Conservation (phyloP, 92 coral and sea anemone species). For the Palythoa grandis region DNA sequence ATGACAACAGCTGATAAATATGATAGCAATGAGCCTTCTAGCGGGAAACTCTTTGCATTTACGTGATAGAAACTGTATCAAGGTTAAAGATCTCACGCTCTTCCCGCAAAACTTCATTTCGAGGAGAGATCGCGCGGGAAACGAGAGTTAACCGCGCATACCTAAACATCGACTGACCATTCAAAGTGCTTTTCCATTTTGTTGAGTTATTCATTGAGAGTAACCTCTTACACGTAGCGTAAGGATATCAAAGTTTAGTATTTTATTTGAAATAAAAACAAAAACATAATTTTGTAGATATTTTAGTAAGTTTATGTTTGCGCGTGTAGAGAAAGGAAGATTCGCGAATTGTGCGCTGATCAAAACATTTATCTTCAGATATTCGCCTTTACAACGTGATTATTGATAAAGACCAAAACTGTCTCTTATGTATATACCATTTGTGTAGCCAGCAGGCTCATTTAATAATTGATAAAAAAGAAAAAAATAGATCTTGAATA, state of each 20-base stretch:
- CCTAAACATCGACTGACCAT: not conserved
- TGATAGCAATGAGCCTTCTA: not conserved
- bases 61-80: not conserved
- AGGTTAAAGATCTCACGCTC: constrained; percentile 7
- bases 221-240: not conserved
- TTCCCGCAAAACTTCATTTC: constrained; percentile 7
- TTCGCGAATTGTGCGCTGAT: constrained; percentile 18
- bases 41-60: constrained; percentile 14
- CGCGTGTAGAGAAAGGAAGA: not conserved
- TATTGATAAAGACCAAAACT: not conserved
- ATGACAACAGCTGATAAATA: constrained; percentile 9
- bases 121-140: constrained; percentile 14
- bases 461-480: not conserved
- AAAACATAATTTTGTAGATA: too few species aligned
- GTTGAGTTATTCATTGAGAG: not conserved
- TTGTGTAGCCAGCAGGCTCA: not conserved
- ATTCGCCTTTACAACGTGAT: not conserved
- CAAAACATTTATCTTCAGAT: not conserved
- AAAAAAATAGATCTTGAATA: not conserved
- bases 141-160: not conserved
- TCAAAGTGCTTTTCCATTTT: not conserved
- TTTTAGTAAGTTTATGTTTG: not conserved
- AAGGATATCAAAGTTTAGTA: not conserved
- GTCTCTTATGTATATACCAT: not conserved
- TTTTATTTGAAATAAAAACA: not conserved